Evolutionary conservation across 2,888 invertebrate species (phyloP).

Genomic region (Melinaea marsaeus): DNA sequence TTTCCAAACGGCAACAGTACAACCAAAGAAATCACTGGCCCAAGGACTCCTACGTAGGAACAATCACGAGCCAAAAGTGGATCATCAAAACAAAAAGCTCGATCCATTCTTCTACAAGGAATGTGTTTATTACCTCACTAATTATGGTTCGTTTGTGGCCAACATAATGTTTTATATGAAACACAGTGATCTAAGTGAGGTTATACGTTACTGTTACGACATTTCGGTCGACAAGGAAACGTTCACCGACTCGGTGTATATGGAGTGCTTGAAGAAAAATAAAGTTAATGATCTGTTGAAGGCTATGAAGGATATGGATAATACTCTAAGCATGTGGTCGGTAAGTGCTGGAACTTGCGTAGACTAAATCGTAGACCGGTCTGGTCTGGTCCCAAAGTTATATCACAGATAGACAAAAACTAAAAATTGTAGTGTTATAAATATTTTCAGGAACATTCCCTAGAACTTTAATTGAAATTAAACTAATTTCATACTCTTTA

Average conservation of each 20-base stretch:
- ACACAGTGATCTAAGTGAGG: constrained; percentile 82
- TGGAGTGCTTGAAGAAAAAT: constrained; percentile 82
- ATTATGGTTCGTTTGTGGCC: constrained; percentile 86
- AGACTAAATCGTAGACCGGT: background rate
- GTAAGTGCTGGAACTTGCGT: constrained; percentile 51
- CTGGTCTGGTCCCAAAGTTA: background rate
- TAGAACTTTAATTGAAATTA: too few species aligned
- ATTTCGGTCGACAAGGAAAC: constrained; percentile 82
- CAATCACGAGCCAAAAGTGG: constrained; percentile 58
- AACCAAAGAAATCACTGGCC: constrained; percentile 60
- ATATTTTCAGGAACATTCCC: too few species aligned
- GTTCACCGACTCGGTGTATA: constrained; percentile 84
- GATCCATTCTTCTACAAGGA: constrained; percentile 84
- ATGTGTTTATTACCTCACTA: constrained; percentile 87
- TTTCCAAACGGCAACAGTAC: constrained; percentile 61
- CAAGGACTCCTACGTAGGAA: constrained; percentile 67
- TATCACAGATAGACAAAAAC: background rate
- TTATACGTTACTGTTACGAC: constrained; percentile 83
- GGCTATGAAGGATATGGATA: constrained; percentile 81
- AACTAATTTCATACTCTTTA: too few species aligned
- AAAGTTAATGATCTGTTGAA: constrained; percentile 79
- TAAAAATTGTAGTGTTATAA: too few species aligned
- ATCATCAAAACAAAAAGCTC: constrained; percentile 56
- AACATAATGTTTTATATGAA: constrained; percentile 87
- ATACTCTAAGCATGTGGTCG: constrained; percentile 83